These are phyloP conservation scores for Scytalopus superciliaris DNA, from an alignment of 2,113 vertebrate genomes.

Conservation along the genomic window DNA sequence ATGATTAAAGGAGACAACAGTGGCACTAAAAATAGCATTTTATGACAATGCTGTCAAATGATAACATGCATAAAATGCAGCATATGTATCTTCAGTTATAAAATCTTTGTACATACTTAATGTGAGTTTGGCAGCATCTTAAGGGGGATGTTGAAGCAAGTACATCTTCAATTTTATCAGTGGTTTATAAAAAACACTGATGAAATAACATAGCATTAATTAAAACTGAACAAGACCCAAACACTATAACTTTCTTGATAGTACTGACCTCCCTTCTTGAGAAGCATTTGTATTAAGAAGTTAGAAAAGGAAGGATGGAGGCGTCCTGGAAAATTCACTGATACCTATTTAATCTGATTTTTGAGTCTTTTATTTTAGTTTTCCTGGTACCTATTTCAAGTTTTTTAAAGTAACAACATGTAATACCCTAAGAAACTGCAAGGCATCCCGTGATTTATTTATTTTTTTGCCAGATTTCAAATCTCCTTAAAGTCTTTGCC, in stretches of 20 bases:
- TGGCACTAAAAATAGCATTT: conserved; percentile 19
- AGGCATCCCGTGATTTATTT: not conserved
- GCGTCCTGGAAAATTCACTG: not conserved
- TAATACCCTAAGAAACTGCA: not conserved
- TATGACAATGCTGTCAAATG: not conserved
- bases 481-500: not conserved
- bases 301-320: not conserved
- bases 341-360: conserved; percentile 27
- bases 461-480: not conserved
- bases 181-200: not conserved
- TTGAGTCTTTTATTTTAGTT: not conserved
- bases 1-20: conserved; percentile 25
- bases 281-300: not conserved
- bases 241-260: not conserved
- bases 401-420: not conserved
- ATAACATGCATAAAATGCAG: not conserved
- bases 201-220: not conserved
- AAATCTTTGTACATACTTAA: not conserved
- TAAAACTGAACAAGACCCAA: not conserved
- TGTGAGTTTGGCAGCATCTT: not conserved
- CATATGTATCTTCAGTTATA: not conserved
- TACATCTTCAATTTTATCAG: not conserved
- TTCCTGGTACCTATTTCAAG: not conserved
- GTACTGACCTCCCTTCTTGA: not conserved
- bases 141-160: not conserved